Evolutionary conservation across 2,113 vertebrate species (phyloP).

Genomic region (Bombycilla garrulus): DNA sequence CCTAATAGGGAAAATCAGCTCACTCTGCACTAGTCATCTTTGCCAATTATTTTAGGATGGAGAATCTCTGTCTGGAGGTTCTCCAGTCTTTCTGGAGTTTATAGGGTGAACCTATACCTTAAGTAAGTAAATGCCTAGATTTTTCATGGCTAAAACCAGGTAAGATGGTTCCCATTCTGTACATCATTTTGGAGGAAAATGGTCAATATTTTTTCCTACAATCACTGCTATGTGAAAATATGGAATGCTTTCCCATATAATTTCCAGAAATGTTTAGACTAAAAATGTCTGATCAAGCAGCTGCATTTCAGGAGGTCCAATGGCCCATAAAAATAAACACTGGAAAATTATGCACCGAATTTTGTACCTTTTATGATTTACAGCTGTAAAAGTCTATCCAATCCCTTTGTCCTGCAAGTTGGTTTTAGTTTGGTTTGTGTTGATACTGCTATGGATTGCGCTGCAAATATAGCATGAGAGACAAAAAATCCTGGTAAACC

Average conservation of each 20-base stretch:
- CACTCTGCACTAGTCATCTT: background rate
- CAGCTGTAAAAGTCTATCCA: background rate
- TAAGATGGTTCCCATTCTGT: background rate
- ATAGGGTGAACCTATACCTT: background rate
- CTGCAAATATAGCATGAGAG: background rate
- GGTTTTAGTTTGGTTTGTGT: too few relatives aligned
- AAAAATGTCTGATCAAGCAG: background rate
- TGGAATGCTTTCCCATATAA: background rate
- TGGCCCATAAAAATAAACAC: background rate
- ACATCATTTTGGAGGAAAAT: background rate
- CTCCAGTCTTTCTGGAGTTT: background rate
- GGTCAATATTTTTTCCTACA: background rate
- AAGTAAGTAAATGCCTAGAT: background rate
- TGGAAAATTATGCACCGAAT: background rate
- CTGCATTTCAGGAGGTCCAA: background rate
- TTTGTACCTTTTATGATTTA: background rate
- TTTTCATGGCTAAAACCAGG: background rate
- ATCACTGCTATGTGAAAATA: background rate
- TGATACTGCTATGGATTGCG: background rate
- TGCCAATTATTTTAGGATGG: background rate
- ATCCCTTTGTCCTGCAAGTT: background rate
- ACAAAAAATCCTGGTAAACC: background rate
- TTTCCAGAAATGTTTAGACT: background rate
- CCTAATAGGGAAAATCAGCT: constrained; percentile 10
- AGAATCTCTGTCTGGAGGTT: background rate